These are phyloP conservation scores for Oreochromis tanganicae DNA, from an alignment of 2,113 vertebrate genomes.

Conservation along the genomic window DNA sequence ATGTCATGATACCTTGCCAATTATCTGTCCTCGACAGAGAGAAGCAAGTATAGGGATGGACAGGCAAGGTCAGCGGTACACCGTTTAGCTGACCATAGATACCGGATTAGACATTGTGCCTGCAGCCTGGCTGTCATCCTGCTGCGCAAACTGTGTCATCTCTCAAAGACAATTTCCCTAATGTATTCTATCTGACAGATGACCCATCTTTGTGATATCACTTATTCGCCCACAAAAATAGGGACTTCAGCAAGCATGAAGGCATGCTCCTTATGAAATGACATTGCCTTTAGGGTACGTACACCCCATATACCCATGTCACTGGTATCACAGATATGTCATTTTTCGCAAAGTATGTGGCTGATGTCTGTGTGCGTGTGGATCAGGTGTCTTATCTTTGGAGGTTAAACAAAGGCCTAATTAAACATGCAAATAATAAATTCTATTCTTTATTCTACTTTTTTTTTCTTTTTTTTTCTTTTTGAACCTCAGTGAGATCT, in stretches of 20 bases:
- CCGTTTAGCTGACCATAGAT: slow-evolving; percentile 51
- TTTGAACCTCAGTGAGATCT: not conserved
- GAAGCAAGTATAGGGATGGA: not conserved
- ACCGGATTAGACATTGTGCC: slow-evolving; percentile 36
- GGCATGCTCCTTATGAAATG: slow-evolving; percentile 34
- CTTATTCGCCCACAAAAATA: slow-evolving; percentile 21
- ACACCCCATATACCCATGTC: not conserved
- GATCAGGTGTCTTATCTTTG: not conserved
- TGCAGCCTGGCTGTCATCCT: slow-evolving; percentile 42
- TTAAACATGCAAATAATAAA: not conserved
- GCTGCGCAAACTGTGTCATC: slow-evolving; percentile 62
- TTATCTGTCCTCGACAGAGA: not conserved
- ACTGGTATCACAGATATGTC: slow-evolving; percentile 40
- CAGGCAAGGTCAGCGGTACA: slow-evolving; percentile 32
- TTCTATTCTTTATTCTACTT: not conserved
- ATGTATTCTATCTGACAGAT: slow-evolving; percentile 63
- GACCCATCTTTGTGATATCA: slow-evolving; percentile 60
- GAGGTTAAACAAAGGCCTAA: slow-evolving; percentile 5
- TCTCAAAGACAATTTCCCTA: slow-evolving; percentile 68
- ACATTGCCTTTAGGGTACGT: slow-evolving; percentile 25
- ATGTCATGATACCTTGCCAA: not conserved
- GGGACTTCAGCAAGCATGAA: slow-evolving; percentile 2
- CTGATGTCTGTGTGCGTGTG: not conserved
- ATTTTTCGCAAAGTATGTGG: not conserved
- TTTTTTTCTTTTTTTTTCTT: not conserved